These are phyloP conservation scores for Mesoclemmys tuberculata DNA, from an alignment of 2,113 vertebrate genomes.

Conservation along the genomic window DNA sequence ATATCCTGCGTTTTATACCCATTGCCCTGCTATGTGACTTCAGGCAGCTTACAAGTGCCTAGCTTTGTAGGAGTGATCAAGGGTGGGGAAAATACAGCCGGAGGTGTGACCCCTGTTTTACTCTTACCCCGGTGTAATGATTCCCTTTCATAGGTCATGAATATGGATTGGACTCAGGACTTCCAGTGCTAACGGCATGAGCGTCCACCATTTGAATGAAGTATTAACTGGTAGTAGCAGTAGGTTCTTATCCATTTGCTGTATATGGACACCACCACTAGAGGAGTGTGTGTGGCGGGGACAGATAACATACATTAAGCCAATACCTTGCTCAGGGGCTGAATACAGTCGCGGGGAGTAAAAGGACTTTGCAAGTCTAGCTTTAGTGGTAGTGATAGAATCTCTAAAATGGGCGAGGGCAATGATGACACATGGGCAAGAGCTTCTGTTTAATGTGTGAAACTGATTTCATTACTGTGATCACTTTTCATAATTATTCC, in stretches of 20 bases:
- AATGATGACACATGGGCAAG: not conserved
- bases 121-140: not conserved
- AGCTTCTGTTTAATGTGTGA: not conserved
- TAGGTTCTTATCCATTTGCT: not conserved
- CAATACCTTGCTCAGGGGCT: not conserved
- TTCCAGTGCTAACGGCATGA: not conserved
- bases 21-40: fast-evolving
- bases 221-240: not conserved
- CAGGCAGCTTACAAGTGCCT: not conserved
- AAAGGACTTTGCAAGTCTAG: not conserved
- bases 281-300: not conserved
- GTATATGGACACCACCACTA: not conserved
- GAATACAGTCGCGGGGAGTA: not conserved
- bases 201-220: not conserved
- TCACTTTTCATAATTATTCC: not conserved
- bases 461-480: not conserved
- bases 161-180: not conserved
- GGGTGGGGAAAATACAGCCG: not conserved
- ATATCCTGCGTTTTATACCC: not conserved
- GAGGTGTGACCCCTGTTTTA: not conserved
- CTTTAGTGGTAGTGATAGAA: not conserved
- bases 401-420: not conserved
- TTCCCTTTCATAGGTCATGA: not conserved
- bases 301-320: not conserved
- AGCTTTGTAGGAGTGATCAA: not conserved